Percentiles rank a stretch among this genome's conserved stretches.
phyloP scores from a whole-genome alignment of 2,888 invertebrate genomes.

The Phania funesta region DNA sequence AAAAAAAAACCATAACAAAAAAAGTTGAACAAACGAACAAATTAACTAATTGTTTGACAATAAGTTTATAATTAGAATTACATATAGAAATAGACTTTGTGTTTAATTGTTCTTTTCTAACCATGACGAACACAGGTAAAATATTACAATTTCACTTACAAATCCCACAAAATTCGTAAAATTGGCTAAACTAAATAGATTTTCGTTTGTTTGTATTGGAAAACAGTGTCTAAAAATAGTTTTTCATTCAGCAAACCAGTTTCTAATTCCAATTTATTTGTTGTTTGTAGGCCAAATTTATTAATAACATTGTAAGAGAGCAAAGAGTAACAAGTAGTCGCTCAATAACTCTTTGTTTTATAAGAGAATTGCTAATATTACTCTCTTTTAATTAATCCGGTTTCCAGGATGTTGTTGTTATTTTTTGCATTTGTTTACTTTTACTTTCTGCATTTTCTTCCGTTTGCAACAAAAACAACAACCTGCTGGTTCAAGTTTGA shows the following conservation, averaged over 20 bases:
- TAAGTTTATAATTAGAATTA: too few relatives aligned
- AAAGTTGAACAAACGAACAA: too few relatives aligned
- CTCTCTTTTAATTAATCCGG: constrained; percentile 33
- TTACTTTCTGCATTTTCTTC: constrained; percentile 39
- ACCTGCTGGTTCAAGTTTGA: constrained; percentile 16
- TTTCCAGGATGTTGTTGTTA: constrained; percentile 48
- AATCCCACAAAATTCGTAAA: background rate
- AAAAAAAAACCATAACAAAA: too few relatives aligned
- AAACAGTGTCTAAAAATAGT: constrained; percentile 18
- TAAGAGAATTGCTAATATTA: background rate
- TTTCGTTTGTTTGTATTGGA: background rate
- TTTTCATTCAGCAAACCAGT: background rate
- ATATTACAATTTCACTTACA: too few relatives aligned
- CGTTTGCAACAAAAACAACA: background rate
- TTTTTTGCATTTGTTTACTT: constrained; percentile 33
- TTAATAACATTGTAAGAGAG: constrained; percentile 16
- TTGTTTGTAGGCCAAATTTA: constrained; percentile 12
- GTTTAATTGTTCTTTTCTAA: too few relatives aligned
- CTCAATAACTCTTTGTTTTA: background rate
- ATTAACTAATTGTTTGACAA: too few relatives aligned
- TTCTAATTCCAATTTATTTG: background rate
- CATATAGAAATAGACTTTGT: too few relatives aligned
- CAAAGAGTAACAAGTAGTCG: background rate
- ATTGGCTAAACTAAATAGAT: background rate
- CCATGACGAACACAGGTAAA: too few relatives aligned